These are phyloP conservation scores for Leptodactylus fuscus DNA, from an alignment of 2,113 vertebrate genomes.

Conservation along the genomic window DNA sequence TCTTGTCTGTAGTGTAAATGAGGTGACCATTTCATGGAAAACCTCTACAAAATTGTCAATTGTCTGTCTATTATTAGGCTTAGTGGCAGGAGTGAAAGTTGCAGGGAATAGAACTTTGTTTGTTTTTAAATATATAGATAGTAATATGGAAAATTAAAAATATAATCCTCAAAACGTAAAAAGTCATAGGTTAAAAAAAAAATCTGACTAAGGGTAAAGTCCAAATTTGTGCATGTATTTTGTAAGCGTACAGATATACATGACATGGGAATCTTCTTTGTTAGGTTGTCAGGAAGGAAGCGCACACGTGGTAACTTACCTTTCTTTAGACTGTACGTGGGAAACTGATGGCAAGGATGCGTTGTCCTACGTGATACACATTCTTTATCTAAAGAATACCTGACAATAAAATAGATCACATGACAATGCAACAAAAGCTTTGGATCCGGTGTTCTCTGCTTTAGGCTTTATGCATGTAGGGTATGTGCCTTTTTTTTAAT, in stretches of 20 bases:
- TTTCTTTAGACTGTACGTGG: background rate
- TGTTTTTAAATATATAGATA: too few relatives aligned
- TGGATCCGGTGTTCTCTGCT: constrained; percentile 5
- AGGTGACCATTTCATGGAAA: too few relatives aligned
- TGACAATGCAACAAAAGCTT: background rate
- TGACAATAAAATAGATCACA: background rate
- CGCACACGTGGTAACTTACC: background rate
- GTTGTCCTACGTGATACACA: background rate
- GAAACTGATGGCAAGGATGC: background rate
- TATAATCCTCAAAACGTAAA: too few relatives aligned
- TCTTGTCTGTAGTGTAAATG: too few relatives aligned
- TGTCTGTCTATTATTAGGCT: too few relatives aligned
- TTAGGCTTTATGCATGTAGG: background rate
- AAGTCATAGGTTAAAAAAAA: too few relatives aligned
- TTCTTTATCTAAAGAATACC: background rate
- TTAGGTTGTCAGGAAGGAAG: background rate
- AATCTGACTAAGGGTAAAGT: too few relatives aligned
- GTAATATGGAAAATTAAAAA: too few relatives aligned
- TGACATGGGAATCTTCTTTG: background rate
- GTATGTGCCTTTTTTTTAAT: background rate
- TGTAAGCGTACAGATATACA: background rate
- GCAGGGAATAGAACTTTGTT: too few relatives aligned
- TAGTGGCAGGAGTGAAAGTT: too few relatives aligned
- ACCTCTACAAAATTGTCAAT: too few relatives aligned
- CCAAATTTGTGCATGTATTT: too few relatives aligned